A percentile compares a stretch with the other conserved stretches of the same genome.
These are phyloP conservation scores for Listronotus bonariensis DNA, from an alignment of 1,140 invertebrate genomes.

Conservation along the genomic window DNA sequence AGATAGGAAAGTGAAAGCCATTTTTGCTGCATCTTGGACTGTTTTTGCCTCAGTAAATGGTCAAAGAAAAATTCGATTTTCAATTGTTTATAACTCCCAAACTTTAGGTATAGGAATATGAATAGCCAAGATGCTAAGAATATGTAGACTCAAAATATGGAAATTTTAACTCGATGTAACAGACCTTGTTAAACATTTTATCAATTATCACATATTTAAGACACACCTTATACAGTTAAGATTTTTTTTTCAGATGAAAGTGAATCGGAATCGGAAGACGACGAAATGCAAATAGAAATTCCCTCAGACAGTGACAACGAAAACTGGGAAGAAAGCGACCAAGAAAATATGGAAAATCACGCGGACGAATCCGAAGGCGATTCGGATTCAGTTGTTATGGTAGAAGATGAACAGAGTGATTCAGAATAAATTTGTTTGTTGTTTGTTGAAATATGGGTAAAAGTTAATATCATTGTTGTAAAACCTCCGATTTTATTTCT, in stretches of 20 bases:
- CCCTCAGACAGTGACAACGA: constrained; percentile 53
- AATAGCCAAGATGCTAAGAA: too few relatives aligned
- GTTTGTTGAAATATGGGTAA: neutral
- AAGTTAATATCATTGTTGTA: neutral
- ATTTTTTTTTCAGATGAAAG: constrained; percentile 41
- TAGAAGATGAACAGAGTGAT: constrained; percentile 19
- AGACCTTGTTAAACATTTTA: too few relatives aligned
- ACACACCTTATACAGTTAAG: too few relatives aligned
- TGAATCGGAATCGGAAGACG: constrained; percentile 49
- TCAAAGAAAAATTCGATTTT: too few relatives aligned
- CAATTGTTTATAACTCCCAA: too few relatives aligned
- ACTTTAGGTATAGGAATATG: too few relatives aligned
- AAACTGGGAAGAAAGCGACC: constrained; percentile 48
- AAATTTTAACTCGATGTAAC: too few relatives aligned
- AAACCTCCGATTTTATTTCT: neutral
- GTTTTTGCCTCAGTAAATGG: too few relatives aligned
- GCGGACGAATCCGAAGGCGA: neutral
- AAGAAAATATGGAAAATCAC: constrained; percentile 28
- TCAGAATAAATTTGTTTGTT: constrained; percentile 25
- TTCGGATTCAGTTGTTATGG: constrained; percentile 28
- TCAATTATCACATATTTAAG: too few relatives aligned
- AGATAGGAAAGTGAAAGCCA: too few relatives aligned
- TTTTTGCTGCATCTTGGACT: too few relatives aligned
- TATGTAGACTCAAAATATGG: too few relatives aligned
- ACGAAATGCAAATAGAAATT: constrained; percentile 39